These are phyloP conservation scores for Augiades crinisus DNA, from an alignment of 2,888 invertebrate species.

Conservation along the genomic window DNA sequence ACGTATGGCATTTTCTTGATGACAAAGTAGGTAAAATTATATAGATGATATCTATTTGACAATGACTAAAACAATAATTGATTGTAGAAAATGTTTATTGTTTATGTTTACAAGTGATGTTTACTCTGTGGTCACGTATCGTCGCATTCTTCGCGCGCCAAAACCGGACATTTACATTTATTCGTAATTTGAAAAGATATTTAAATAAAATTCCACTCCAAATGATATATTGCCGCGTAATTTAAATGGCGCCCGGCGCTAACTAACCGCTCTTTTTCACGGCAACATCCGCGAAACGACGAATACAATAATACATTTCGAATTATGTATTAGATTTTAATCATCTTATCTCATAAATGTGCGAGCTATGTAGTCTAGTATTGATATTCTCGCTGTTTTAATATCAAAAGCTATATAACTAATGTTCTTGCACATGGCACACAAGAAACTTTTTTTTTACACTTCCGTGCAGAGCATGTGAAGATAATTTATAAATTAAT, in stretches of 20 bases:
- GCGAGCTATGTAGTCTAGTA: not conserved
- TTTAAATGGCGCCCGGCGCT: constrained; percentile 54
- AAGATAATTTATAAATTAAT: no score
- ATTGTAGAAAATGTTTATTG: constrained; percentile 13
- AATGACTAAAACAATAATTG: not conserved
- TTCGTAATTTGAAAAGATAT: constrained; percentile 55
- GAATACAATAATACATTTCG: constrained; percentile 12
- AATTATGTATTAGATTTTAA: constrained; percentile 6
- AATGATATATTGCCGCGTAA: constrained; percentile 51
- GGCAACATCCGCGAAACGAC: constrained; percentile 42
- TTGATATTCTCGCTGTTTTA: no score
- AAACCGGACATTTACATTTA: constrained; percentile 57
- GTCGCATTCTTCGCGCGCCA: constrained; percentile 50
- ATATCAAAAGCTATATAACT: no score
- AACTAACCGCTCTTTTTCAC: constrained; percentile 43
- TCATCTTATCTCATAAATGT: not conserved
- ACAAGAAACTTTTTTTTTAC: no score
- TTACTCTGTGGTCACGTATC: constrained; percentile 42
- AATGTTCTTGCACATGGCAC: no score
- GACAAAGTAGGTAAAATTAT: no score
- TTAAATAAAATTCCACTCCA: constrained; percentile 43
- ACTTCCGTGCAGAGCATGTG: no score
- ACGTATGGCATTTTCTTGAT: not conserved
- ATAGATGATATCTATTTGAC: no score
- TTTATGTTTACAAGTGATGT: constrained; percentile 41